A percentile compares a stretch with the other conserved stretches of the same genome.
These are phyloP conservation scores for Naso thynnoides DNA, from an alignment of 2,797 vertebrate genomes.

Conservation along the genomic window DNA sequence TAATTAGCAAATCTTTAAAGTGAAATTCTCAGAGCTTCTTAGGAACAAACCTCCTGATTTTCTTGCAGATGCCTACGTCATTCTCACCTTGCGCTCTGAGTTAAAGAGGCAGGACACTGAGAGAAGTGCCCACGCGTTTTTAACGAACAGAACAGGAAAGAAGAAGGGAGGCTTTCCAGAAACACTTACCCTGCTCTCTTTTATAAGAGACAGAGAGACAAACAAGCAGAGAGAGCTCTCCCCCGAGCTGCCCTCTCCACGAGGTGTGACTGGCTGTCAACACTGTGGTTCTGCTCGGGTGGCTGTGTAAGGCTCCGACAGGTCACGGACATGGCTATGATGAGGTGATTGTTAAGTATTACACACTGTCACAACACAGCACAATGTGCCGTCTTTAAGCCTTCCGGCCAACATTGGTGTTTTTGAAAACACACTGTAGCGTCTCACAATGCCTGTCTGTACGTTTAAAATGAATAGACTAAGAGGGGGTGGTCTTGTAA, in stretches of 20 bases:
- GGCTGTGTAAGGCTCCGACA: slow-evolving; percentile 76
- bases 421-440: slow-evolving; percentile 80
- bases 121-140: slow-evolving; percentile 18
- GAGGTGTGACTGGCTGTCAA: slow-evolving; percentile 82
- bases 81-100: neutral
- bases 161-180: slow-evolving; percentile 35
- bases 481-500: slow-evolving; percentile 73
- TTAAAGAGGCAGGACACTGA: slow-evolving; percentile 4
- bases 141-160: slow-evolving; percentile 19
- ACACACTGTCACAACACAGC: slow-evolving; percentile 84
- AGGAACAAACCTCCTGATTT: slow-evolving; percentile 7
- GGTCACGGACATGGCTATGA: slow-evolving; percentile 81
- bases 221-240: slow-evolving; percentile 53
- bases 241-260: slow-evolving; percentile 49
- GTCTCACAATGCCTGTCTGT: slow-evolving; percentile 77
- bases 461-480: slow-evolving; percentile 61
- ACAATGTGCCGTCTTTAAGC: slow-evolving; percentile 81
- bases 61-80: neutral
- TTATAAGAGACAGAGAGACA: slow-evolving; percentile 53
- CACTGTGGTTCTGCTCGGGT: slow-evolving; percentile 80
- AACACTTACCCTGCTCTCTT: slow-evolving; percentile 45
- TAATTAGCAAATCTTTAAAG: neutral
- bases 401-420: slow-evolving; percentile 83
- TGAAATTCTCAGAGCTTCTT: neutral
- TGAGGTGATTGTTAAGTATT: slow-evolving; percentile 84